phyloP scores from a whole-genome alignment of 2,888 invertebrate genomes.

The Clistopyga incitator region DNA sequence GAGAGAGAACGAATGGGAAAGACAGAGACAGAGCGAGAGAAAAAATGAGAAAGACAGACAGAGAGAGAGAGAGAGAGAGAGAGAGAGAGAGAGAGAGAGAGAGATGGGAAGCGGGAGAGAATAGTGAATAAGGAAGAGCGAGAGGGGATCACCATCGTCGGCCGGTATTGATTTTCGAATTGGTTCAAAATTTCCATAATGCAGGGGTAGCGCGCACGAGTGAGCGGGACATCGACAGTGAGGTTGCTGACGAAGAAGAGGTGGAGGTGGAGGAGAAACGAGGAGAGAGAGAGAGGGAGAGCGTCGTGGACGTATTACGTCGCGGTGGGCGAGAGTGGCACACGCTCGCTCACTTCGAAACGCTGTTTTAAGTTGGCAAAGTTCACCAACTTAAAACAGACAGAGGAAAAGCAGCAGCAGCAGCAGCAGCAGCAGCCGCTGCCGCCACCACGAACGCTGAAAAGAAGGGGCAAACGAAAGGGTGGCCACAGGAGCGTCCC shows the following conservation, averaged over 20 bases:
- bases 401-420: constrained; percentile 39
- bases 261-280: constrained; percentile 62
- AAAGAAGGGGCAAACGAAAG: constrained; percentile 35
- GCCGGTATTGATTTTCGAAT: constrained; percentile 83
- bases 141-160: constrained; percentile 68
- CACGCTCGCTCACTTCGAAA: constrained; percentile 62
- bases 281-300: constrained; percentile 40
- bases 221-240: constrained; percentile 61
- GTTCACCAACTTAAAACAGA: constrained; percentile 82
- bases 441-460: constrained; percentile 7
- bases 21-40: constrained; percentile 39
- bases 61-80: constrained; percentile 42
- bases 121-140: constrained; percentile 45
- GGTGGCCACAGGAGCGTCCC: constrained; percentile 57
- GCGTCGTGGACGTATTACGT: constrained; percentile 22
- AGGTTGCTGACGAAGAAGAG: constrained; percentile 67
- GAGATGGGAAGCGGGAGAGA: constrained; percentile 36
- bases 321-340: constrained; percentile 11
- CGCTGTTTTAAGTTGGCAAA: constrained; percentile 82
- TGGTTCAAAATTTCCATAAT: constrained; percentile 84
- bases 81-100: constrained; percentile 25
- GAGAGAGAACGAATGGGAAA: constrained; percentile 31
- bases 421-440: constrained; percentile 65
- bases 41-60: constrained; percentile 17
- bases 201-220: constrained; percentile 70